Base-by-base conservation (phyloP, 1,140 invertebrate genomes). In the Aradophagus sp. region DNA sequence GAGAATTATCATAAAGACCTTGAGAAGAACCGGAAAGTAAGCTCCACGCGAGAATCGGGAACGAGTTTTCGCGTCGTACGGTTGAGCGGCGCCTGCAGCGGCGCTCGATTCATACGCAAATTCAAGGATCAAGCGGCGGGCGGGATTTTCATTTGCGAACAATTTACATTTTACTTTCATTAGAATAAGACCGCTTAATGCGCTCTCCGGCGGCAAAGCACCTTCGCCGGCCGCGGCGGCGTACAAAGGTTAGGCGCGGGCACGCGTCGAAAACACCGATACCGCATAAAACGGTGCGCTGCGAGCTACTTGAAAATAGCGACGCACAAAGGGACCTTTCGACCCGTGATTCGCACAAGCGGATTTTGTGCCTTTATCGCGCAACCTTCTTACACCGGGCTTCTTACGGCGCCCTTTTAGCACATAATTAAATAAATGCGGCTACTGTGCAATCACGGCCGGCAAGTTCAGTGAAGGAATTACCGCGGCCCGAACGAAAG, bases 391-490 rank as follows among this genome's bases (percentile, higher is more conserved):
- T 52, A 44, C 61, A 55, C 65, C 53, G 26, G 50, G 55, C 36
- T 42, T 35, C 27, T 19, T 36, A 48, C 44, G 36, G 68, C 38
- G 65, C 66, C 66, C 68, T 72, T 72, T 16, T 13, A 42, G 44
- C 45, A 55, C 59, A 55, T 71, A 71, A 71, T 59, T 71, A 71
- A 71, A 71, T 71, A 65, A 59, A 63, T 44, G 42, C 38, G 44
- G 59, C 67, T 63, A 4, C 20, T 4, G 4, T 23, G 20, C 20
- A 23, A 23, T 23, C n/a, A n/a, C n/a, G n/a, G n/a, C n/a, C n/a
- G n/a, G n/a, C n/a, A n/a, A n/a, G 8, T 23, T 4, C 8, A 23
- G 8, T 8, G 20, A 23, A 8, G 20, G 20, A 23, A 23, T 23
- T n/a, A n/a, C n/a, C 20, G 20, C 4, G 20, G 47, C 16, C 26